Evolutionary conservation across 1,140 invertebrate species (phyloP).

Genomic region (Drosophila cardini): DNA sequence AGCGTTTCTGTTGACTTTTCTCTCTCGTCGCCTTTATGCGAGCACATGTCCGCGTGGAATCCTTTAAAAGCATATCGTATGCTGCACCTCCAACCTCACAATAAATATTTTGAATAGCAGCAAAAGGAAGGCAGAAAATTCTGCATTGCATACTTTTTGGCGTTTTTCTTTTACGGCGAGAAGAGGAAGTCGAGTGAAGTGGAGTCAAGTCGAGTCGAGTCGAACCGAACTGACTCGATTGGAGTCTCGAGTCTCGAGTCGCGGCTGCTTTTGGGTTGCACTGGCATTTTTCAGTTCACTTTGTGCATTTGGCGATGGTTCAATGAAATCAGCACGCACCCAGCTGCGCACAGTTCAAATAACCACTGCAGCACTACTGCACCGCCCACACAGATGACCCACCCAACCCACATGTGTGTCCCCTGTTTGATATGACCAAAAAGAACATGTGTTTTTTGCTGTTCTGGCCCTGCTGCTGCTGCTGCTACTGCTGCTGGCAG

Average conservation of each 20-base stretch:
- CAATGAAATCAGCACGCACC: slow-evolving; percentile 72
- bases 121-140: neutral
- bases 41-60: slow-evolving; percentile 45
- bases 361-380: slow-evolving; percentile 15
- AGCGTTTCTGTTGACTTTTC: slow-evolving; percentile 51
- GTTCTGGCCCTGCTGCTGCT: neutral
- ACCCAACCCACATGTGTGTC: slow-evolving; percentile 8
- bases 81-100: slow-evolving; percentile 11
- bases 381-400: neutral
- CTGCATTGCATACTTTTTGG: slow-evolving; percentile 73
- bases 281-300: slow-evolving; percentile 51
- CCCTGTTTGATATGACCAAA: slow-evolving; percentile 49
- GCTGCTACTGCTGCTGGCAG: neutral
- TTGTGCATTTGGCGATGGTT: slow-evolving; percentile 71
- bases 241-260: slow-evolving; percentile 12
- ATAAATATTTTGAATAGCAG: slow-evolving; percentile 55
- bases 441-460: slow-evolving; percentile 37
- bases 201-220: neutral
- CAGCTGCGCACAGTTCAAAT: slow-evolving; percentile 22
- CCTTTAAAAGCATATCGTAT: slow-evolving; percentile 68
- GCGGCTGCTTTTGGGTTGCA: slow-evolving; percentile 1
- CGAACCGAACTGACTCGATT: no score
- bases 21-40: slow-evolving; percentile 26
- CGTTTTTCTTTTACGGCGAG: slow-evolving; percentile 53
- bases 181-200: neutral